phyloP scores from a whole-genome alignment of 2,113 vertebrate species.

The Pelobates fuscus region DNA sequence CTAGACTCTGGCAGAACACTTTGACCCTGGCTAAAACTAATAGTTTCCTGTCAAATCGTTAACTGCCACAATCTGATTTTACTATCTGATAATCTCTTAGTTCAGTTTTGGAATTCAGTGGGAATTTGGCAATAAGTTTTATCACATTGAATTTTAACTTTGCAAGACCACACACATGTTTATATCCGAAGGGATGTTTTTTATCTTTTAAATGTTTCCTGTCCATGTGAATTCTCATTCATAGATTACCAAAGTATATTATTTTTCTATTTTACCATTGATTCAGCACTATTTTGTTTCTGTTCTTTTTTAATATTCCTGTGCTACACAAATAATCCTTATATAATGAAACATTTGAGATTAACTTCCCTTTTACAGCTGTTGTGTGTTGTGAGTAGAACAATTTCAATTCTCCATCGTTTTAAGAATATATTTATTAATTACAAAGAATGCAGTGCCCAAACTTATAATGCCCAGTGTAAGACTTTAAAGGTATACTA shows the following conservation, averaged over 20 bases:
- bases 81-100: neutral
- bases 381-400: too few relatives aligned
- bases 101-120: neutral
- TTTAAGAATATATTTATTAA: too few relatives aligned
- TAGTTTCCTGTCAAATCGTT: neutral
- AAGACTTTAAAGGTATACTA: too few relatives aligned
- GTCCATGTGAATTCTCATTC: slow-evolving; percentile 18
- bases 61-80: neutral
- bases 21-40: neutral
- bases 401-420: too few relatives aligned
- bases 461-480: too few relatives aligned
- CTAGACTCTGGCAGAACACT: neutral
- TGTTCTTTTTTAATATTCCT: neutral
- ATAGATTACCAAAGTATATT: slow-evolving; percentile 16
- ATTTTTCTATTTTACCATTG: neutral
- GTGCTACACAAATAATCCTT: neutral
- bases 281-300: slow-evolving; percentile 4
- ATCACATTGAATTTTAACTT: neutral
- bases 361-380: too few relatives aligned
- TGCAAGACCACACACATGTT: slow-evolving; percentile 18
- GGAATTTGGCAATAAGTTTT: neutral
- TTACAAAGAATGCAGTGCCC: too few relatives aligned
- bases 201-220: slow-evolving; percentile 18
- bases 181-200: slow-evolving; percentile 11
- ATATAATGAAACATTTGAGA: neutral